Conservation (phyloP, 2,888 invertebrate species). For the Silvanus unidentatus region DNA sequence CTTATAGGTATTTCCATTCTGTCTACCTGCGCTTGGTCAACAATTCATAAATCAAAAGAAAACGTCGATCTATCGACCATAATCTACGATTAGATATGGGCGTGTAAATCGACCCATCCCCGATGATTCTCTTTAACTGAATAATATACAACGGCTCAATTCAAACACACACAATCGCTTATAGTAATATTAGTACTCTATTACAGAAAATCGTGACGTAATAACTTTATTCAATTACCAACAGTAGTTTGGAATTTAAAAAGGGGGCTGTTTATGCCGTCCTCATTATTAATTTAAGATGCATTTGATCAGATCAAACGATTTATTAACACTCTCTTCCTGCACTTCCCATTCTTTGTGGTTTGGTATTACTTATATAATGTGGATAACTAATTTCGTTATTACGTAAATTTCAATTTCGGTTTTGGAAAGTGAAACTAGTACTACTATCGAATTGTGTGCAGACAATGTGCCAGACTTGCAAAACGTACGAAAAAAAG, state of each 20-base stretch:
- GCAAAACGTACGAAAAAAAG: too few species aligned
- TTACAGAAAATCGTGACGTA: slow-evolving; percentile 22
- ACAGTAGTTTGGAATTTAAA: too few species aligned
- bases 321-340: too few species aligned
- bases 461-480: too few species aligned
- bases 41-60: slow-evolving; percentile 40
- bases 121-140: slow-evolving; percentile 11
- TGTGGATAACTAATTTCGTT: too few species aligned
- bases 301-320: too few species aligned
- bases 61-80: slow-evolving; percentile 40
- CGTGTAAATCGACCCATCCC: slow-evolving; percentile 33
- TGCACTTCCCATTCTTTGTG: too few species aligned
- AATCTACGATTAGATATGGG: slow-evolving; percentile 43
- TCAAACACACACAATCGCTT: slow-evolving; percentile 14
- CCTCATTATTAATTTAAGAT: too few species aligned
- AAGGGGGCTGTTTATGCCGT: slow-evolving; percentile 12
- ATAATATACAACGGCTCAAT: slow-evolving; percentile 17
- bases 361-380: too few species aligned
- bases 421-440: too few species aligned
- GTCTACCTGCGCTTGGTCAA: slow-evolving; percentile 26
- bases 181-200: slow-evolving; percentile 6
- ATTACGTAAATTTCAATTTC: too few species aligned
- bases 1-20: slow-evolving; percentile 22
- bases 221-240: slow-evolving; percentile 21
- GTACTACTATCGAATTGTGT: too few species aligned